Percentiles rank a stretch among this genome's conserved stretches.
Conservation (phyloP, 2,888 invertebrate species). For the Drosophila lacicola region DNA sequence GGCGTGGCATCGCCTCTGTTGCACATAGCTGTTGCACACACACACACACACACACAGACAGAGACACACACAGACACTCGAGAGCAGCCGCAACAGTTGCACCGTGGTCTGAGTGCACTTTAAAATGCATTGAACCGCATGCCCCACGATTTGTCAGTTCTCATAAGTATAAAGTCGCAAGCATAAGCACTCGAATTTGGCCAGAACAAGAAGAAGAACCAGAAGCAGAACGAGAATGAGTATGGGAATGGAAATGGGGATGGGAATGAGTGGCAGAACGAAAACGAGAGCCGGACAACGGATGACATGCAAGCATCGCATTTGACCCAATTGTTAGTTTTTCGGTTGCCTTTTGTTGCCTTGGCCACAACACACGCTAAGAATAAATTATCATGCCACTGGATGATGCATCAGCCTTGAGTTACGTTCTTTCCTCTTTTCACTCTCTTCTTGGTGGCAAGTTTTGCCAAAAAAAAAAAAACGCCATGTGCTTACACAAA, state of each 20-base stretch:
- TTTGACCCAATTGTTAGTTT: conserved; percentile 57
- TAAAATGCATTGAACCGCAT: conserved; percentile 39
- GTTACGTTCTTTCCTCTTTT: conserved; percentile 14
- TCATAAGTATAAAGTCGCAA: conserved; percentile 25
- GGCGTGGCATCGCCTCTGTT: conserved; percentile 21
- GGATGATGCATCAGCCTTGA: conserved; percentile 58
- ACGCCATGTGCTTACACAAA: conserved; percentile 21
- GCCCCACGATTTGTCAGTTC: conserved; percentile 44
- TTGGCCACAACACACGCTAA: conserved; percentile 58
- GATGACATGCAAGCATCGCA: conserved; percentile 43
- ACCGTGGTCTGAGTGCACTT: conserved; percentile 50
- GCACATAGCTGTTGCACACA: conserved; percentile 33
- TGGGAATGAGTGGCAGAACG: conserved; percentile 3
- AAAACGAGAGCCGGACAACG: conserved; percentile 11
- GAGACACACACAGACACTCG: conserved; percentile 4
- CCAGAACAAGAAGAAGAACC: not conserved
- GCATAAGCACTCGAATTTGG: conserved; percentile 24
- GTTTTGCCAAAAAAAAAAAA: conserved; percentile 1
- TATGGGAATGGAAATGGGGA: not conserved
- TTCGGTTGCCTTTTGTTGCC: conserved; percentile 33
- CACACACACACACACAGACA: conserved; percentile 9
- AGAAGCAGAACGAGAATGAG: not conserved
- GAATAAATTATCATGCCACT: conserved; percentile 54
- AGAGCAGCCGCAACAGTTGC: conserved; percentile 50
- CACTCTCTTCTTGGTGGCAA: not conserved